Percentiles rank a stretch among this genome's conserved stretches.
These are phyloP conservation scores for Caradrina clavipalpis DNA, from an alignment of 2,888 invertebrate genomes.

Conservation along the genomic window DNA sequence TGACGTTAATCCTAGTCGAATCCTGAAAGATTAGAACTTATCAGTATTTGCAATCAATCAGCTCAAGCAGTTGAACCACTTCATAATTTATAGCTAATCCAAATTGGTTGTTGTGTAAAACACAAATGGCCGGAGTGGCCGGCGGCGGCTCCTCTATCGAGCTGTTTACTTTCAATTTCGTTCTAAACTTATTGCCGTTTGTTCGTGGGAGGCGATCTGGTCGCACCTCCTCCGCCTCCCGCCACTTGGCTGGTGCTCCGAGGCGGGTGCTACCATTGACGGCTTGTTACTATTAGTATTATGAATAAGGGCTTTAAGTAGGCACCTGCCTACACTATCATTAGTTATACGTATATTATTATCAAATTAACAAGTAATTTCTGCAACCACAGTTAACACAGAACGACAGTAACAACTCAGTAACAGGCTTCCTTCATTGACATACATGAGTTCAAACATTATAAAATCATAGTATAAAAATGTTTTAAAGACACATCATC, in stretches of 20 bases:
- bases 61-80: slow-evolving; percentile 49
- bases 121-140: slow-evolving; percentile 20
- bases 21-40: slow-evolving; percentile 35
- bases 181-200: slow-evolving; percentile 74
- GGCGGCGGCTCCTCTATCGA: slow-evolving; percentile 48
- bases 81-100: slow-evolving; percentile 58
- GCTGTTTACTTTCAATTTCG: slow-evolving; percentile 80
- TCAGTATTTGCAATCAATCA: slow-evolving; percentile 55
- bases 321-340: too few species aligned
- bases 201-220: slow-evolving; percentile 30
- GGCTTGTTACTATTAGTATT: neutral
- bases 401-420: neutral
- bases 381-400: neutral
- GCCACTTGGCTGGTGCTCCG: neutral
- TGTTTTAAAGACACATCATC: too few species aligned
- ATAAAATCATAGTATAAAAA: neutral
- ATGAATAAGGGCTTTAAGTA: neutral
- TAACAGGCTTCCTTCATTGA: neutral
- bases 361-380: too few species aligned
- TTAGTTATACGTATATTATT: too few species aligned
- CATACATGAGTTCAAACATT: neutral
- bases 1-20: slow-evolving; percentile 22
- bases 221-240: neutral
- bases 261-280: slow-evolving; percentile 5
- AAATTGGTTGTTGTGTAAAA: slow-evolving; percentile 55